phyloP scores from a whole-genome alignment of 1,140 invertebrate species.

The Pogonomyrmex californicus region DNA sequence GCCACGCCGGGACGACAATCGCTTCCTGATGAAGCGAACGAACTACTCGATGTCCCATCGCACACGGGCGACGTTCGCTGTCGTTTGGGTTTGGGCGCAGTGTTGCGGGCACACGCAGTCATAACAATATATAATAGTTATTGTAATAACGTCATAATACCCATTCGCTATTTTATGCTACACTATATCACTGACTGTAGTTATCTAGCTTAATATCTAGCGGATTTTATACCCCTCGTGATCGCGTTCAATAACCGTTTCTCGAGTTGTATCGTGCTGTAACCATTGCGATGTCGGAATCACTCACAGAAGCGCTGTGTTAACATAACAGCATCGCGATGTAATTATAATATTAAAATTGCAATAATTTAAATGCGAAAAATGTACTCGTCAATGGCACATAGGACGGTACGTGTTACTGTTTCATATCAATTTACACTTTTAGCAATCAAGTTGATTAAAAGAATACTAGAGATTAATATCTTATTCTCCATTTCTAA shows the following conservation, averaged over 20 bases:
- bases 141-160: slow-evolving; percentile 49
- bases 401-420: background rate
- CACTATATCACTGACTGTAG: slow-evolving; percentile 29
- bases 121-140: slow-evolving; percentile 62
- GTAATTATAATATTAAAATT: slow-evolving; percentile 27
- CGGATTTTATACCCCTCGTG: slow-evolving; percentile 34
- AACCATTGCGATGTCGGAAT: slow-evolving; percentile 17
- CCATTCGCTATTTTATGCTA: slow-evolving; percentile 41
- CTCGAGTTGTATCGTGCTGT: background rate
- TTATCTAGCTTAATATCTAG: slow-evolving; percentile 16
- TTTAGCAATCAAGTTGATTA: background rate
- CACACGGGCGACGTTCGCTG: background rate
- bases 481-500: slow-evolving; percentile 22
- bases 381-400: background rate
- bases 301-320: slow-evolving; percentile 31
- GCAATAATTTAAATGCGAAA: slow-evolving; percentile 25
- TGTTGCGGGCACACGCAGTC: background rate
- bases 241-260: slow-evolving; percentile 35
- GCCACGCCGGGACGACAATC: slow-evolving; percentile 71
- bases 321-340: slow-evolving; percentile 21
- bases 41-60: slow-evolving; percentile 58
- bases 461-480: background rate
- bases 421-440: background rate
- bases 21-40: slow-evolving; percentile 77
- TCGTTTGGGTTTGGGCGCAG: background rate